Evolutionary conservation across 30 jellyfish, hydroid and myxozoan species (phyloP), one percentile per base, ranked within the genome.

Genomic region (Turritopsis rubra): DNA sequence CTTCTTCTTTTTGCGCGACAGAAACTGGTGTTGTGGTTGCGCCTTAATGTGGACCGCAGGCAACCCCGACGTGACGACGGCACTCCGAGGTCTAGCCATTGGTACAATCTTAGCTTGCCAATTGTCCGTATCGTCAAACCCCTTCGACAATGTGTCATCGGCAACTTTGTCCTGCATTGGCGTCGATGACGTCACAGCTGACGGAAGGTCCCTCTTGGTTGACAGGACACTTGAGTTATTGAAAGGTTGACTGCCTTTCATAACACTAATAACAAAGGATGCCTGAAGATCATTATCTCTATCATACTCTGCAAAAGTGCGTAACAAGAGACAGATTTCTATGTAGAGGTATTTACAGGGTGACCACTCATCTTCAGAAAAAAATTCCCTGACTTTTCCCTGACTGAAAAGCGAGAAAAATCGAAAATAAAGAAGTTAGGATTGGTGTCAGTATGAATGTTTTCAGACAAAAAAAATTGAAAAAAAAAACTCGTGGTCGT

Each of bases 21-120:
- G 70, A 71, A 66, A 82, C 66, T 70, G 88, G 26, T 82, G 88
- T 71, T 82, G 88, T 9, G 65, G 82, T 5, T 82, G 71, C 52
- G 85, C 85, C 26, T 82, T 82, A 21, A 82, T 73, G 52, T 66
- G 88, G 1, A 82, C 88, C 19, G 21, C n/a, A 16, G 88, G 88
- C 0, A 82, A 86, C 18, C 88, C 88, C 25, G 87, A 80, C 28
- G 75, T 25, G 54, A 74, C 9, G 21, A 74, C 82, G 9, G 24
- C 65, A 30, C 82, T 74, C 70, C 82, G 53, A n/a, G 82, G 82
- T 23, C 82, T 27, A 1, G 23, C 0, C 77, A 74, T 16, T 8
- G 82, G 82, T 52, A 20, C 27, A 23, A n/a, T 16, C 72, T 23
- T 23, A n/a, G 28, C 17, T 68, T 23, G 30, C 28, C 31, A 68